Evolutionary conservation across 1,140 invertebrate genomes (phyloP).

Genomic region (Pogonognathellus flavescens): DNA sequence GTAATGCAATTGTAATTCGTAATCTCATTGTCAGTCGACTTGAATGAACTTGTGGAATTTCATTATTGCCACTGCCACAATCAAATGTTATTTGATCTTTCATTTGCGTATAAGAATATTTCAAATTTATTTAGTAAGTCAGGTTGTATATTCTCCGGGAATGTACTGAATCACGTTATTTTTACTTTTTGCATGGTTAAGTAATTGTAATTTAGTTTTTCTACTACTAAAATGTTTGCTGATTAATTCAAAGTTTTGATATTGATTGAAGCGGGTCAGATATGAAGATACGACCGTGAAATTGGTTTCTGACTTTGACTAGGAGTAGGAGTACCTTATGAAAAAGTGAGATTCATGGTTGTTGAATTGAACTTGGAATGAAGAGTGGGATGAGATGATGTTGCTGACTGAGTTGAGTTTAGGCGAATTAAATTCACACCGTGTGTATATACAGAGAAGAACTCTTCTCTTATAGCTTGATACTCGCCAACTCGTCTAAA

Average conservation of each 20-base stretch:
- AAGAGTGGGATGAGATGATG: slow-evolving; percentile 13
- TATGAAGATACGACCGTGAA: not conserved
- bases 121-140: too few relatives aligned
- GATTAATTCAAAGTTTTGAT: too few relatives aligned
- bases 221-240: too few relatives aligned
- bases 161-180: too few relatives aligned
- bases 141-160: too few relatives aligned
- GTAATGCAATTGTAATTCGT: not conserved
- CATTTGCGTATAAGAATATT: too few relatives aligned
- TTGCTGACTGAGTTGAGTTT: not conserved
- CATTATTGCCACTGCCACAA: too few relatives aligned
- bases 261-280: not conserved
- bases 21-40: not conserved
- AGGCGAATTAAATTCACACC: not conserved
- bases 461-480: not conserved
- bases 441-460: not conserved
- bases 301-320: not conserved
- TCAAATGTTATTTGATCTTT: too few relatives aligned
- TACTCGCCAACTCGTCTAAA: not conserved
- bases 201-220: too few relatives aligned
- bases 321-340: not conserved
- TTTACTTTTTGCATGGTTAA: too few relatives aligned
- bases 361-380: not conserved
- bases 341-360: too few relatives aligned
- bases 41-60: not conserved